Conservation (phyloP, 2,797 vertebrate genomes). For the Tapirus indicus region DNA sequence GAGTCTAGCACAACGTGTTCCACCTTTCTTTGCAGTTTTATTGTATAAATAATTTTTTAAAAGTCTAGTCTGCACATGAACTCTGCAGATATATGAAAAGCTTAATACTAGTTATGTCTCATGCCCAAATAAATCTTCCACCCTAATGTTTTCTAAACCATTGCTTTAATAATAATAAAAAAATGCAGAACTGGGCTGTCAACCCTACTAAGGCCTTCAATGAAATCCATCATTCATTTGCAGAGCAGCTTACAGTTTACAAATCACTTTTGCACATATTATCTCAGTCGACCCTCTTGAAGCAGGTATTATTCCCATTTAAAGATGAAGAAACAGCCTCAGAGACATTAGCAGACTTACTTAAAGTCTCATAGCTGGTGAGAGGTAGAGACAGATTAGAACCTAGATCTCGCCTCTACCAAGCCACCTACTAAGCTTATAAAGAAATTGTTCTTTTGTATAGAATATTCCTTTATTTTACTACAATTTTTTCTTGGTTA, state of each 20-base stretch:
- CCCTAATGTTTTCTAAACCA: constrained; percentile 12
- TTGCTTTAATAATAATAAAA: constrained; percentile 18
- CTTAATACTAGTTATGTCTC: background rate
- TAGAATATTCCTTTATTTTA: constrained; percentile 52
- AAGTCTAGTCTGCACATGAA: background rate
- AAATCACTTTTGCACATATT: constrained; percentile 16
- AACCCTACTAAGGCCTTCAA: background rate
- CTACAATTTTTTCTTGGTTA: constrained; percentile 4
- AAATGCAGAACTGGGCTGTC: background rate
- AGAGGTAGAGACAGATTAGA: background rate
- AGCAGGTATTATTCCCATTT: background rate
- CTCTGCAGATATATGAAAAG: background rate
- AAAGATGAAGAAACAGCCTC: background rate
- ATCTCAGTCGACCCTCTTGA: background rate
- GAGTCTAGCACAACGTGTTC: background rate
- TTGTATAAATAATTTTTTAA: background rate
- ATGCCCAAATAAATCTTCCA: constrained; percentile 11
- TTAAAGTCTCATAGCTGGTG: background rate
- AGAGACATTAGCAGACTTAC: background rate
- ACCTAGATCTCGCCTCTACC: background rate
- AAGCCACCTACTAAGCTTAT: background rate
- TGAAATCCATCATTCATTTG: constrained; percentile 46
- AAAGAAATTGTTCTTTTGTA: constrained; percentile 41
- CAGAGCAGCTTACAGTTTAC: background rate
- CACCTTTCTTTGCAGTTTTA: background rate